Percentiles rank a stretch among this genome's conserved stretches.
Conservation (phyloP, 2,797 vertebrate species). For the Vireo griseus region DNA sequence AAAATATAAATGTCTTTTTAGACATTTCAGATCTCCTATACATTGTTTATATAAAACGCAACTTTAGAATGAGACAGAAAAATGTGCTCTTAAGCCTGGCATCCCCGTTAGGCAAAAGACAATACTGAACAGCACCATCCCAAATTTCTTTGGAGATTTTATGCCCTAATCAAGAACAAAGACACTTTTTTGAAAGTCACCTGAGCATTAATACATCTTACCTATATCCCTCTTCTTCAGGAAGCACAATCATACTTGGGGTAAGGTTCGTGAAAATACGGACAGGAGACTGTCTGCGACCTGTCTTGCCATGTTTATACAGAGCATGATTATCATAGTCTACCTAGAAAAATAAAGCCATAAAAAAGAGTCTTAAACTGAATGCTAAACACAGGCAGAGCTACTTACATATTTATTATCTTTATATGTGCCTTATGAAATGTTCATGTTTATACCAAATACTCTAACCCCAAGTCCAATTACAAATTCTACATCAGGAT, state of each 20-base stretch:
- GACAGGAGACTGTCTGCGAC: constrained; percentile 91
- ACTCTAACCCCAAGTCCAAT: not conserved
- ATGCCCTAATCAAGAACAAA: not conserved
- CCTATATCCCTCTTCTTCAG: constrained; percentile 91
- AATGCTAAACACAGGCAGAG: not conserved
- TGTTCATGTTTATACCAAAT: not conserved
- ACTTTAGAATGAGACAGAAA: not conserved
- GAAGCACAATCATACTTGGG: constrained; percentile 80
- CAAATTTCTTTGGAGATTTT: not conserved
- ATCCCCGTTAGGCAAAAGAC: not conserved
- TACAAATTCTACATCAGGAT: not conserved
- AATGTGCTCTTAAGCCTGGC: not conserved
- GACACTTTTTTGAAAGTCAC: not conserved
- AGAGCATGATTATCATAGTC: constrained; percentile 95
- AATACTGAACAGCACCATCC: not conserved
- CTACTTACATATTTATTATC: not conserved
- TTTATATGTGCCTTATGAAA: not conserved
- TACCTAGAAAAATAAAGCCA: constrained; percentile 75
- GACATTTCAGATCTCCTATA: not conserved
- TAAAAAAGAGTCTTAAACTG: not conserved
- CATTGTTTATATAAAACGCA: not conserved
- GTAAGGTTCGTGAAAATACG: constrained; percentile 90
- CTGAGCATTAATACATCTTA: constrained; percentile 47
- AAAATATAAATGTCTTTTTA: not conserved
- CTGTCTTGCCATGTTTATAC: constrained; percentile 91